These are phyloP conservation scores for Drosophila fulvimacula DNA, from an alignment of 2,888 invertebrate genomes.

Conservation along the genomic window DNA sequence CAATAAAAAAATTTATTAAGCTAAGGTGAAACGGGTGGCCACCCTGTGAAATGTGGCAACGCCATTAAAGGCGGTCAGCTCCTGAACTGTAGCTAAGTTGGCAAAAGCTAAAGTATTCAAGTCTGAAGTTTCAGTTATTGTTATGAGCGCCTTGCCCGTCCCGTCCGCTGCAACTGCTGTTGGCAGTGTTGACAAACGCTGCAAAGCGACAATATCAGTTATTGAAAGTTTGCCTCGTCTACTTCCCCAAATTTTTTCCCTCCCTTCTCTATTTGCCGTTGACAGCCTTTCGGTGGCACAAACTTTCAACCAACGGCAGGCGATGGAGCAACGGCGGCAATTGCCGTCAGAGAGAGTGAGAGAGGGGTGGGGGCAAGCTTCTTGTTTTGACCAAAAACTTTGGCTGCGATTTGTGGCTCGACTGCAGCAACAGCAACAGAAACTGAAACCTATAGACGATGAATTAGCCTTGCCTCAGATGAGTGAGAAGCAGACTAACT, in stretches of 20 bases:
- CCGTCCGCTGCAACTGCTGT: constrained; percentile 12
- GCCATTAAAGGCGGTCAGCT: background rate
- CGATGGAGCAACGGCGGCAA: background rate
- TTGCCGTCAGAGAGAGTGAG: too few species aligned
- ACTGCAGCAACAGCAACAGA: constrained; percentile 11
- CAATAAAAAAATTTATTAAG: background rate
- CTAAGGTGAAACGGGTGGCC: background rate
- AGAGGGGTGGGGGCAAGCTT: background rate
- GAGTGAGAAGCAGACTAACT: constrained; percentile 4
- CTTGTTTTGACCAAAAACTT: constrained; percentile 37
- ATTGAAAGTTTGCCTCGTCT: constrained; percentile 43
- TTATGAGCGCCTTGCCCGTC: constrained; percentile 1
- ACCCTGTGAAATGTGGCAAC: background rate
- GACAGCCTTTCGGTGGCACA: constrained; percentile 34
- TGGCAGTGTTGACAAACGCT: constrained; percentile 49
- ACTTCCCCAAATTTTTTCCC: background rate
- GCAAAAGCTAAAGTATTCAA: background rate
- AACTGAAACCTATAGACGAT: constrained; percentile 27
- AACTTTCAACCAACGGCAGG: background rate
- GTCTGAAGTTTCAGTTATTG: constrained; percentile 9
- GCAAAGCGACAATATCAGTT: constrained; percentile 54
- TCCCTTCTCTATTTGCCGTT: constrained; percentile 32
- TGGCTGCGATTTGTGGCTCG: constrained; percentile 21
- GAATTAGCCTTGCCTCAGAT: constrained; percentile 35
- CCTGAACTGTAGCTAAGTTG: background rate